phyloP scores from a whole-genome alignment of 1,140 invertebrate genomes.

The Melanaphis sacchari region DNA sequence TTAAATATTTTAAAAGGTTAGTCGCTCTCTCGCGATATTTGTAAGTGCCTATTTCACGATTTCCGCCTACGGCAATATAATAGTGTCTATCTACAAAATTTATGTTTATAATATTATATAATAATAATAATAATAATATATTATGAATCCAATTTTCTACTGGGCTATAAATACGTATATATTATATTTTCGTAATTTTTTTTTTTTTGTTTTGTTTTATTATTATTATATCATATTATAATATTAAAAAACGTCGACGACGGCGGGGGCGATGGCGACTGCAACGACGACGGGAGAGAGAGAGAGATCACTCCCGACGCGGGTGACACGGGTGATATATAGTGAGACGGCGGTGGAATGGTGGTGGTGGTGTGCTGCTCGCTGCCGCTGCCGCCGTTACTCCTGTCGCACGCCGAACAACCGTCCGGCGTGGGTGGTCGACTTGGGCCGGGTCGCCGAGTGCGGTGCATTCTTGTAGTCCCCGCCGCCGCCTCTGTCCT shows the following conservation, averaged over 20 bases:
- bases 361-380: too few species aligned
- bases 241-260: background rate
- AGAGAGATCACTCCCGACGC: too few species aligned
- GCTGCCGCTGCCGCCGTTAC: background rate
- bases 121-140: background rate
- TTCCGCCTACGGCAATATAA: background rate
- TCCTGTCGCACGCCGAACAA: background rate
- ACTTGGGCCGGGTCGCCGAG: background rate
- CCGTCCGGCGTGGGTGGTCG: background rate
- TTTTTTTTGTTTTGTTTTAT: too few species aligned
- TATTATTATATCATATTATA: background rate
- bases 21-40: background rate
- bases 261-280: background rate
- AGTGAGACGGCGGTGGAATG: background rate
- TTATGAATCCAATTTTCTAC: background rate
- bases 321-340: background rate
- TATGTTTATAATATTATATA: too few species aligned
- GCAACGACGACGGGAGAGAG: background rate
- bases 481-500: background rate
- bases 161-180: background rate
- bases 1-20: background rate
- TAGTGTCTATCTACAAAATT: background rate
- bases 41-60: background rate
- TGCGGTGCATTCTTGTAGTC: background rate
- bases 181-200: background rate